Evolutionary conservation across 2,797 vertebrate genomes (phyloP).

Genomic region (Cyclopterus lumpus): DNA sequence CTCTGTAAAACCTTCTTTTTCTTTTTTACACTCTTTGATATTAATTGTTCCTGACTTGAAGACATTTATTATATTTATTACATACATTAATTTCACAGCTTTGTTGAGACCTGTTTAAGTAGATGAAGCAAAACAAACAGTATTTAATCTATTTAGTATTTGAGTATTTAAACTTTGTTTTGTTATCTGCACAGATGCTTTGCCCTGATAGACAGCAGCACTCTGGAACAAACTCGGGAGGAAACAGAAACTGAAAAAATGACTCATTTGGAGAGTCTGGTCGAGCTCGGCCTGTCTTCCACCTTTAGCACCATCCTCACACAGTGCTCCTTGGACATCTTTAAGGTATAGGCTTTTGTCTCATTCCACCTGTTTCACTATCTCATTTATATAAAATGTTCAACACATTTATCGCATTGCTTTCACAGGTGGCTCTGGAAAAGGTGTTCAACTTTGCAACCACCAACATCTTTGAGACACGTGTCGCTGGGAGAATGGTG

Average conservation of each 20-base stretch:
- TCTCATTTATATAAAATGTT: neutral
- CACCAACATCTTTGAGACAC: constrained; percentile 98
- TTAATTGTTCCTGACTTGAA: neutral
- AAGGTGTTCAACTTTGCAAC: constrained; percentile 97
- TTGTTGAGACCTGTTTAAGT: neutral
- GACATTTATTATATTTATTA: too few relatives aligned
- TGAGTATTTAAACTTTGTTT: neutral
- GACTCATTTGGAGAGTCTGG: constrained; percentile 97
- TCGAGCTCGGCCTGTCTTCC: constrained; percentile 95
- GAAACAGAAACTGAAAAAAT: constrained; percentile 99
- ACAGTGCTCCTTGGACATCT: constrained; percentile 96
- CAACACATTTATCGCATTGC: neutral
- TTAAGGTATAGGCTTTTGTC: constrained; percentile 84
- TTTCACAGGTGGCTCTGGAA: constrained; percentile 90
- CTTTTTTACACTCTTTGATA: neutral
- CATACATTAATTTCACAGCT: too few relatives aligned
- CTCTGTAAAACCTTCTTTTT: neutral
- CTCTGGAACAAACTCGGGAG: constrained; percentile 95
- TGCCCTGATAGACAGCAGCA: constrained; percentile 97
- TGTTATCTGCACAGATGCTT: constrained; percentile 88
- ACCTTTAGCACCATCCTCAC: constrained; percentile 98
- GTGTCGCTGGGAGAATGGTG: constrained; percentile 96
- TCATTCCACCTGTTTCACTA: neutral
- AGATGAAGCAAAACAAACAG: neutral
- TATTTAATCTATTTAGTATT: neutral